Conservation (phyloP, 2,113 vertebrate species). For the Haliaeetus leucogaster region DNA sequence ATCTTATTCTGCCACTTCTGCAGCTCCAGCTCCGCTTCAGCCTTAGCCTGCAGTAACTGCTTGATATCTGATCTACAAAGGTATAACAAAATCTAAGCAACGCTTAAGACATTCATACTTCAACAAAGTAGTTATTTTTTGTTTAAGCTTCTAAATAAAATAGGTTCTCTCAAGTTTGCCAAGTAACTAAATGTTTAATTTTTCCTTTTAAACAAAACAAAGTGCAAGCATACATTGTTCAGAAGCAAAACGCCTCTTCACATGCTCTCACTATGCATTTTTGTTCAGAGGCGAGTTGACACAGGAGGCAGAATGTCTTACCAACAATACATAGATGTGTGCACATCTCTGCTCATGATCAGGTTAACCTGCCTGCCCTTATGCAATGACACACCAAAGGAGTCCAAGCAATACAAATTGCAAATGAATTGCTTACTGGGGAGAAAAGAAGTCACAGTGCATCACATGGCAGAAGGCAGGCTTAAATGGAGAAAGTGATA, state of each 20-base stretch:
- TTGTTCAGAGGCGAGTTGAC: background rate
- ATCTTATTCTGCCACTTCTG: slow-evolving; percentile 52
- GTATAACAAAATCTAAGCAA: background rate
- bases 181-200: background rate
- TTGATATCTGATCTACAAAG: slow-evolving; percentile 74
- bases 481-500: background rate
- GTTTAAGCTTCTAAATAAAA: background rate
- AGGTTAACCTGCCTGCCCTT: background rate
- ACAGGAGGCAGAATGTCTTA: background rate
- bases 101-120: background rate
- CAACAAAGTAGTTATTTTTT: background rate
- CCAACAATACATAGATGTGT: background rate
- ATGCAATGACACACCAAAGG: background rate
- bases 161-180: background rate
- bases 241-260: background rate
- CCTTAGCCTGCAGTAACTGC: slow-evolving; percentile 68
- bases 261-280: background rate
- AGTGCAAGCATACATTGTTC: background rate
- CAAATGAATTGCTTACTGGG: background rate
- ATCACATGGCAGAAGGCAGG: background rate
- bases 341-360: background rate
- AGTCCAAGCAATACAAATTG: background rate
- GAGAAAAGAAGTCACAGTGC: background rate
- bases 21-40: slow-evolving; percentile 67
- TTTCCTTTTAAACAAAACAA: background rate